phyloP scores from a whole-genome alignment of 2,888 invertebrate species.

The Chironomus riparius region DNA sequence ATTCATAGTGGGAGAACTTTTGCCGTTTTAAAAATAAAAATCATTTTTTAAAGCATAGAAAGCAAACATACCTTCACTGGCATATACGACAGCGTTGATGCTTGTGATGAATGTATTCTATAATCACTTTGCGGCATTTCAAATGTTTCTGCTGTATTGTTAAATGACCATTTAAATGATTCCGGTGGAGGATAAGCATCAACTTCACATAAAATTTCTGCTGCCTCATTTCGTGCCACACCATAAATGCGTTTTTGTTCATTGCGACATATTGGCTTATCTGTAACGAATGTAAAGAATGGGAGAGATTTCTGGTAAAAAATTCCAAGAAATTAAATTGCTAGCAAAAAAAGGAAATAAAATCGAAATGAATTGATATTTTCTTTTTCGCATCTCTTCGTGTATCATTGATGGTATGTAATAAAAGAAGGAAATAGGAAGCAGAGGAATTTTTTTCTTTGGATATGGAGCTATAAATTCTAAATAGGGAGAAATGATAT shows the following conservation, averaged over 20 bases:
- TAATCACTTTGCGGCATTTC: constrained; percentile 65
- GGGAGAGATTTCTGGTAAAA: not conserved
- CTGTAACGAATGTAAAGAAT: constrained; percentile 43
- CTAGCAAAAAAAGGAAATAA: not conserved
- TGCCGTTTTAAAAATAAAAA: not conserved
- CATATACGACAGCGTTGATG: constrained; percentile 63
- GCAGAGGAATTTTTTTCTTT: not conserved
- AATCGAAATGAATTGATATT: not conserved
- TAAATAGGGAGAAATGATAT: not conserved
- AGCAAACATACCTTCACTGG: constrained; percentile 47
- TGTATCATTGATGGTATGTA: not conserved
- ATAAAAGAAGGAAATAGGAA: not conserved
- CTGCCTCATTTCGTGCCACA: constrained; percentile 71
- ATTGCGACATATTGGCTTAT: constrained; percentile 71
- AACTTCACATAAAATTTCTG: constrained; percentile 71
- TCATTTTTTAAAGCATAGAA: not conserved
- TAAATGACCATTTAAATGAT: constrained; percentile 80
- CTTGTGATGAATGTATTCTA: constrained; percentile 46
- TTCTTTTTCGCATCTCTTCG: not conserved
- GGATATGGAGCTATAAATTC: not conserved
- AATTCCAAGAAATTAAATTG: not conserved
- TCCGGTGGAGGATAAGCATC: constrained; percentile 76
- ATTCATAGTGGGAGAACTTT: not conserved
- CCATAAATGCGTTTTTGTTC: constrained; percentile 72
- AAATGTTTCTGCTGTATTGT: constrained; percentile 74